Evolutionary conservation across 1,140 invertebrate genomes (phyloP).

Genomic region (Prorops nasuta): DNA sequence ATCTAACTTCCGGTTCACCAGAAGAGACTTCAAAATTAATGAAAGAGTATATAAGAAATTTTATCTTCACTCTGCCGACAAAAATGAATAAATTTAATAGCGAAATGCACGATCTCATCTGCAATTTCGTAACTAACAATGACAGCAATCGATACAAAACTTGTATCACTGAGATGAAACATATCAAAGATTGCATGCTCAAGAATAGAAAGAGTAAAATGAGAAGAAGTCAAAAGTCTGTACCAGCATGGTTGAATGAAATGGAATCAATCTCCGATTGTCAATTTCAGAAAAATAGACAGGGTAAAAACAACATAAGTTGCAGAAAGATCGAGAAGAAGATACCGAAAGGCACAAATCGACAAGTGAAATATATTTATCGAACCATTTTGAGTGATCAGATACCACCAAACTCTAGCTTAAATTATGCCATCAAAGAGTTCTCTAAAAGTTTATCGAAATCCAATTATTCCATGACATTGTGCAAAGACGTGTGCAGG

Average conservation of each 20-base stretch:
- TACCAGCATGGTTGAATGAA: conserved; percentile 10
- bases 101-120: conserved; percentile 16
- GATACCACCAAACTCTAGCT: conserved; percentile 8
- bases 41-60: no score
- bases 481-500: conserved; percentile 7
- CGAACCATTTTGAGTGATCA: conserved; percentile 5
- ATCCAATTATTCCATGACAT: conserved; percentile 10
- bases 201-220: no score
- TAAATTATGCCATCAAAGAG: conserved; percentile 11
- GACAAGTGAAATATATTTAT: conserved; percentile 13
- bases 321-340: conserved; percentile 5
- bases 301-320: background rate
- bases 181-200: conserved; percentile 11
- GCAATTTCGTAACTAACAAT: conserved; percentile 4
- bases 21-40: background rate
- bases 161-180: conserved; percentile 19
- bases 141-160: background rate
- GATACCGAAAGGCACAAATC: background rate
- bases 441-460: conserved; percentile 13
- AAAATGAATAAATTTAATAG: no score
- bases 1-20: conserved; percentile 12
- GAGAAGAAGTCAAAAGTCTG: no score
- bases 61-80: no score
- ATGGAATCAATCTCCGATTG: conserved; percentile 22
- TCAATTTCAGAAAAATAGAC: background rate